Percentiles rank a stretch among this genome's conserved stretches.
These are phyloP conservation scores for Lamprologus speciosus DNA, from an alignment of 2,113 vertebrate species.

Conservation along the genomic window DNA sequence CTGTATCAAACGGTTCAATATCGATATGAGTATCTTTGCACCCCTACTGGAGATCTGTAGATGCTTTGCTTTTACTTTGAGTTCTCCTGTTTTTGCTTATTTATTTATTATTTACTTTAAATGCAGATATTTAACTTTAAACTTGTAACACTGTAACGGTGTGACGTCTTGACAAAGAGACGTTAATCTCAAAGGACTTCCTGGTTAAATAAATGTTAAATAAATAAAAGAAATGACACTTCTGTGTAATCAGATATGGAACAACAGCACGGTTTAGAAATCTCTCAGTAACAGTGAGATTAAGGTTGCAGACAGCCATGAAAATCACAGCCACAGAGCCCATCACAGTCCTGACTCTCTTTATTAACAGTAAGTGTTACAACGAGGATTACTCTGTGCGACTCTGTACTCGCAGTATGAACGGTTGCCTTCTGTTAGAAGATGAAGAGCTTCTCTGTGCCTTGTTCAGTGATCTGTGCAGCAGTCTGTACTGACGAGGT, in stretches of 20 bases:
- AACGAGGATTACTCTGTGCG: neutral
- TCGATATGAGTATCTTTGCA: no score
- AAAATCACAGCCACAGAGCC: fast-evolving
- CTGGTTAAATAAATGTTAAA: neutral
- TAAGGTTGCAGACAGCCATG: neutral
- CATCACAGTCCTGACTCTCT: neutral
- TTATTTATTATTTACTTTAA: neutral
- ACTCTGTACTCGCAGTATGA: fast-evolving
- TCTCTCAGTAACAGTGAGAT: neutral
- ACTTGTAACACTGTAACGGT: neutral
- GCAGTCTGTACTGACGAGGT: fast-evolving
- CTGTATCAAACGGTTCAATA: no score
- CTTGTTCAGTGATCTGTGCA: neutral
- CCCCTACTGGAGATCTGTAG: neutral
- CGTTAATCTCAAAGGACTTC: neutral
- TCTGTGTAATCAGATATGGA: neutral
- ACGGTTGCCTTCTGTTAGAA: neutral
- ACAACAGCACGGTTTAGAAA: neutral
- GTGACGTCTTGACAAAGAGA: neutral
- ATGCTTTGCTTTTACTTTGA: neutral
- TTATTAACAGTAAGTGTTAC: neutral
- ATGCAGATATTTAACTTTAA: neutral
- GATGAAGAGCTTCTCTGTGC: neutral
- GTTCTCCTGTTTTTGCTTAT: neutral
- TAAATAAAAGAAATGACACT: neutral